Evolutionary conservation across 2,113 vertebrate genomes (phyloP).

Genomic region (Rissa tridactyla): DNA sequence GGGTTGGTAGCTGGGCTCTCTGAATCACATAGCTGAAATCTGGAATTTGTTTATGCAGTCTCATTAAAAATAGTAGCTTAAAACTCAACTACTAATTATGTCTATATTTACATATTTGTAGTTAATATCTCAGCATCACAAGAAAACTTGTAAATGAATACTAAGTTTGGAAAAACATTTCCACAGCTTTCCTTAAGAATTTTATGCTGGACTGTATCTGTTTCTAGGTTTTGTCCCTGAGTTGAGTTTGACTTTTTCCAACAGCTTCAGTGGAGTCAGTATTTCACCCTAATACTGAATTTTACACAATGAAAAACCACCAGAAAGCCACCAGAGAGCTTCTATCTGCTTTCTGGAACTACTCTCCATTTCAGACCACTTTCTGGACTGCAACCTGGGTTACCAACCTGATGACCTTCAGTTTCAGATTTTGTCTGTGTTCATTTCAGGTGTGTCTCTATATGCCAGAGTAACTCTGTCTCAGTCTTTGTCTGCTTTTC

Average conservation of each 20-base stretch:
- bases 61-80: not conserved
- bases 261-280: not conserved
- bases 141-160: not conserved
- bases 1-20: not conserved
- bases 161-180: not conserved
- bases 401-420: not conserved
- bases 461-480: not conserved
- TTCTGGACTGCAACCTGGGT: not conserved
- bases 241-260: not conserved
- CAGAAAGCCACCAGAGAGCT: not conserved
- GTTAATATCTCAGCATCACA: not conserved
- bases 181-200: not conserved
- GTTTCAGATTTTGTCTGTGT: not conserved
- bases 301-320: not conserved
- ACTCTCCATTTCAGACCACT: not conserved
- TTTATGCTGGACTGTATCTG: not conserved
- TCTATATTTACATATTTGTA: not conserved
- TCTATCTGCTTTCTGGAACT: not conserved
- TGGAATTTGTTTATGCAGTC: not conserved
- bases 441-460: not conserved
- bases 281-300: not conserved
- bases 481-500: not conserved
- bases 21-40: not conserved
- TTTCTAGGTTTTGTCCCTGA: not conserved
- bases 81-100: not conserved